These are phyloP conservation scores for Matsumurasca onukii DNA, from an alignment of 1,140 invertebrate species.

Conservation along the genomic window DNA sequence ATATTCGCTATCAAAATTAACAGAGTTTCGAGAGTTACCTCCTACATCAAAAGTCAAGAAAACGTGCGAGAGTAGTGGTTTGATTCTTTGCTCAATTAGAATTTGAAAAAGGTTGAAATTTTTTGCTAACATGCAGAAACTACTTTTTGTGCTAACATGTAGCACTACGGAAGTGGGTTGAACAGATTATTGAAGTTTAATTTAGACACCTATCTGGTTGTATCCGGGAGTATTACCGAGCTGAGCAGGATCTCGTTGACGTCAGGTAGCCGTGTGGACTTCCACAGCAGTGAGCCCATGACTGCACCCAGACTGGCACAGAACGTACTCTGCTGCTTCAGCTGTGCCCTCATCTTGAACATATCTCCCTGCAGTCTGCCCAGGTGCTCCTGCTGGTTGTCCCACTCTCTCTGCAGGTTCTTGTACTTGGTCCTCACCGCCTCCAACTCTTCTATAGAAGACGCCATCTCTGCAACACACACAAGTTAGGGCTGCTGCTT, in stretches of 20 bases:
- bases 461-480: constrained; percentile 8
- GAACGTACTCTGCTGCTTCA: constrained; percentile 48
- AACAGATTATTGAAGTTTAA: too few species aligned
- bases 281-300: constrained; percentile 48
- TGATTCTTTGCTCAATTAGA: too few species aligned
- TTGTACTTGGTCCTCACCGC: constrained; percentile 37
- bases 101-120: too few species aligned
- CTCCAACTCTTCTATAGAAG: constrained; percentile 33
- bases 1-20: too few species aligned
- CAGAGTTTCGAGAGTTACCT: too few species aligned
- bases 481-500: constrained; percentile 43
- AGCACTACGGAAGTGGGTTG: too few species aligned
- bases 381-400: constrained; percentile 43
- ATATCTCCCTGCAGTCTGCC: constrained; percentile 44
- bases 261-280: constrained; percentile 45
- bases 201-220: too few species aligned
- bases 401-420: constrained; percentile 43
- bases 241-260: constrained; percentile 46
- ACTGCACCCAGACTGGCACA: constrained; percentile 48
- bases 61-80: too few species aligned
- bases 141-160: too few species aligned
- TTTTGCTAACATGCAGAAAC: too few species aligned
- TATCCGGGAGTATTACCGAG: too few species aligned
- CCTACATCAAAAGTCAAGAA: too few species aligned
- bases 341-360: constrained; percentile 45